Evolutionary conservation across 2,113 vertebrate genomes (phyloP).

Genomic region (Psephotus haematonotus): DNA sequence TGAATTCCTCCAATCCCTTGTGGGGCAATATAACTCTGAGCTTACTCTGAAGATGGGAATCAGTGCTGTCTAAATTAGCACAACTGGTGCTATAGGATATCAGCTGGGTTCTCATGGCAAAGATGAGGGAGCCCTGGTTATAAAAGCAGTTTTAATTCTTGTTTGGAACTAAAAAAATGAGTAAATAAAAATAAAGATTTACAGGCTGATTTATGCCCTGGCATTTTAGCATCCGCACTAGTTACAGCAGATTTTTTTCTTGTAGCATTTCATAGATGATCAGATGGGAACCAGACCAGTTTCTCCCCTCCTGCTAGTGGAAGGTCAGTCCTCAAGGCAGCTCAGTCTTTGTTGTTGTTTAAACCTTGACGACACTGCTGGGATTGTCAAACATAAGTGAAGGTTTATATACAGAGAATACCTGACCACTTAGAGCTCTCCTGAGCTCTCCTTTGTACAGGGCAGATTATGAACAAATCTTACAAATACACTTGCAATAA

Average conservation of each 20-base stretch:
- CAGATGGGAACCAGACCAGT: not conserved
- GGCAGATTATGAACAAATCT: not conserved
- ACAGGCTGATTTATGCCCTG: not conserved
- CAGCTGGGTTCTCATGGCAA: not conserved
- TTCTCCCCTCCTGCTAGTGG: not conserved
- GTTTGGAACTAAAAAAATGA: not conserved
- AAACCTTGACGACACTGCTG: slow-evolving; percentile 11
- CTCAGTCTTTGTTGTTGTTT: slow-evolving; percentile 16
- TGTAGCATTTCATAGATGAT: not conserved
- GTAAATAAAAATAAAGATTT: not conserved
- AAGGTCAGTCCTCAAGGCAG: slow-evolving; percentile 39
- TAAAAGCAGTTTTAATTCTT: not conserved
- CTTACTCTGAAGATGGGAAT: not conserved
- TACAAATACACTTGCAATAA: not conserved
- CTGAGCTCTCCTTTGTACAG: not conserved
- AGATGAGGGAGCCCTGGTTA: not conserved
- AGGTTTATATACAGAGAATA: not conserved
- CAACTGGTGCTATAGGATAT: not conserved
- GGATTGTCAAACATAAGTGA: slow-evolving; percentile 4
- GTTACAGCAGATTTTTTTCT: not conserved
- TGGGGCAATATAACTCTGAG: not conserved
- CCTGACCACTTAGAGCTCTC: not conserved
- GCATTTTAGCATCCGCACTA: not conserved
- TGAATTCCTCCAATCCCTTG: not conserved
- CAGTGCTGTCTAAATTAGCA: not conserved